Base-by-base conservation (phyloP, 2,113 vertebrate genomes). In the Rallus limicola region DNA sequence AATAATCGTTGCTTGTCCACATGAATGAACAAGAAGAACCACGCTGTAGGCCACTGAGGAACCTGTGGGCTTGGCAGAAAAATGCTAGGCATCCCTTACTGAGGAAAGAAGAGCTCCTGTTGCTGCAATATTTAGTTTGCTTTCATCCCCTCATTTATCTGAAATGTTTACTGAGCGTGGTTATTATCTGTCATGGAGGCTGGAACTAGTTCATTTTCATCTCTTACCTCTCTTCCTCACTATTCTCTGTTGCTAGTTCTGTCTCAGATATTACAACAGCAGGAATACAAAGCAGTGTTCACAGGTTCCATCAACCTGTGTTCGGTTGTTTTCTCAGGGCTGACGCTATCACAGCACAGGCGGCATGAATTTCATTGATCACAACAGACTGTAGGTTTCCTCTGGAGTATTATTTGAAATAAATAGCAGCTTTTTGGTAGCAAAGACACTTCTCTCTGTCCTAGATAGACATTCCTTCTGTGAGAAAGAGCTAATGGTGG, bases 1-100 rank as follows among this genome's bases (percentile, higher is more conserved):
- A 74, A 81, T 88, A 92, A 88, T 93, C 13, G 3, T 68, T 79
- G 52, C 69, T 71, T 87, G 82, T 90, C 80, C 82, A 64, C 59
- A 83, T 71, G 84, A 97, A 92, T 88, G 71, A 92, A 65, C 88
- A 85, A 78, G 84, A 40, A 90, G 82, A 92, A 46, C 40, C 69
- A 46, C 24, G n/a, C 29, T 82, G 44, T 44, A 53, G 44, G 69
- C 44, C 4, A 2, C 62, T 72, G 81, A 92, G 55, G 36, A 91
- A 64, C 79, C 69, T 3, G 17, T 91, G 76, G 80, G n/a, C 44
- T 92, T 94, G 88, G 78, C 86, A 88, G 60, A 71, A 85, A 76
- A 93, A 67, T 76, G n/a, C 62, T 59, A 64, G 78, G 59, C 80
- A 82, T 88, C 72, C 29, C 46, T 92, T 70, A 33, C 15, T 63